Conservation (phyloP, 2,797 vertebrate species). For the Remorina albescens region DNA sequence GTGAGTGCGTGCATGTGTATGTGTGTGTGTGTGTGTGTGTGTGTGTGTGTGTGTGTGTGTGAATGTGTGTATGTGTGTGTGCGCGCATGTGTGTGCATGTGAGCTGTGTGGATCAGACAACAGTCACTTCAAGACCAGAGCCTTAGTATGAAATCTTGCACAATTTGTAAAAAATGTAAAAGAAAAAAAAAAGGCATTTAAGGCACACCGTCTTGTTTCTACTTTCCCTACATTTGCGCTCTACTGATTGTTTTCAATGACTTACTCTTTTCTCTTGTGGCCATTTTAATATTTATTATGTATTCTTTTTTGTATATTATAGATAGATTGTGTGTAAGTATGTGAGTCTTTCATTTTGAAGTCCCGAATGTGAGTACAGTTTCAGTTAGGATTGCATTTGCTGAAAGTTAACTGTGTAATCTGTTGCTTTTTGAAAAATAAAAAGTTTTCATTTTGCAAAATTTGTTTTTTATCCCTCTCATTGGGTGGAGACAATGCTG, state of each 20-base stretch:
- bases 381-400: constrained; percentile 99
- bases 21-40: constrained; percentile 34
- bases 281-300: constrained; percentile 95
- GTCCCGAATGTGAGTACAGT: constrained; percentile 99
- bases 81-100: constrained; percentile 65
- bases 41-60: constrained; percentile 46
- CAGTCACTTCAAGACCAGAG: constrained; percentile 97
- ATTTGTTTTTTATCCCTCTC: constrained; percentile 67
- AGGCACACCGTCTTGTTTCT: constrained; percentile 99
- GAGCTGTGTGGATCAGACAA: constrained; percentile 87
- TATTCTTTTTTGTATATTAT: constrained; percentile 99
- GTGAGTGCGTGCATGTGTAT: constrained; percentile 48
- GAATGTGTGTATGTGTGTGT: constrained; percentile 42
- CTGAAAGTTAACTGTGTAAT: constrained; percentile 99
- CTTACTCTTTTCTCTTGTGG: constrained; percentile 95
- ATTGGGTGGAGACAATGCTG: constrained; percentile 49
- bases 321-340: constrained; percentile 96
- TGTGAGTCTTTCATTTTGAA: constrained; percentile 99
- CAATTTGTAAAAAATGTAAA: constrained; percentile 94
- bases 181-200: constrained; percentile 86
- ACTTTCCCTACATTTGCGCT: constrained; percentile 99
- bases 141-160: constrained; percentile 99
- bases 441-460: constrained; percentile 97
- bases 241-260: constrained; percentile 97
- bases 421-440: constrained; percentile 99